Base-by-base conservation (phyloP, 2,797 vertebrate species). In the Pelodytes ibericus region DNA sequence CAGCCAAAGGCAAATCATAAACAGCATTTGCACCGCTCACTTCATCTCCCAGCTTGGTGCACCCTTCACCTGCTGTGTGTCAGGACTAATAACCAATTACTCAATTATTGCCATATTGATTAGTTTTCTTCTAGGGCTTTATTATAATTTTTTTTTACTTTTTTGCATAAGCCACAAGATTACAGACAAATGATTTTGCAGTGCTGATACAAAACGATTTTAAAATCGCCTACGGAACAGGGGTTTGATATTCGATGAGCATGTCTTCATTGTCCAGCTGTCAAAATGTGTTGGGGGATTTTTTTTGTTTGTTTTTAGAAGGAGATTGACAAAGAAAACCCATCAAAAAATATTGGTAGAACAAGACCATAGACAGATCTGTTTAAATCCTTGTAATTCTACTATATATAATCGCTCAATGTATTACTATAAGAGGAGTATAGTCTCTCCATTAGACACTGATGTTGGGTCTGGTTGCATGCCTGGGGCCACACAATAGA, bases 51-150 rank as follows among this genome's bases (percentile, higher is more conserved):
- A 3, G 51, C 69, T n/a, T 25, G 0, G 36, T 27, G 29, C 60
- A 63, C 64, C 27, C 51, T 36, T 71, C 61, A 59, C 60, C 60
- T 22, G 29, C 69, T 33, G 61, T 8, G 56, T 66, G 30, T 67
- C 67, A 60, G 24, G n/a, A 20, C 63, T 78, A 78, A 72, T 78
- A 72, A 72, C 27, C 39, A 62, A 53, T 78, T 78, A 72, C 39
- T 67, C 62, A 66, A 33, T 72, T 65, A 77, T 31, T 15, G 39
- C 33, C 24, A 4, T 44, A 71, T 66, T 56, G 67, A 77, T 64
- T 71, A 57, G n/a, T 77, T 47, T 44, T 36, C 33, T 36, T 36
- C n/a, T n/a, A n/a, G n/a, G n/a, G n/a, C n/a, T 36, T 36, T 36
- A 36, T 36, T 36, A 36, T 13, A 36, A 5, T 44, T 3, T 44